phyloP scores from a whole-genome alignment of 2,888 invertebrate genomes.

The Drosophila mettleri region DNA sequence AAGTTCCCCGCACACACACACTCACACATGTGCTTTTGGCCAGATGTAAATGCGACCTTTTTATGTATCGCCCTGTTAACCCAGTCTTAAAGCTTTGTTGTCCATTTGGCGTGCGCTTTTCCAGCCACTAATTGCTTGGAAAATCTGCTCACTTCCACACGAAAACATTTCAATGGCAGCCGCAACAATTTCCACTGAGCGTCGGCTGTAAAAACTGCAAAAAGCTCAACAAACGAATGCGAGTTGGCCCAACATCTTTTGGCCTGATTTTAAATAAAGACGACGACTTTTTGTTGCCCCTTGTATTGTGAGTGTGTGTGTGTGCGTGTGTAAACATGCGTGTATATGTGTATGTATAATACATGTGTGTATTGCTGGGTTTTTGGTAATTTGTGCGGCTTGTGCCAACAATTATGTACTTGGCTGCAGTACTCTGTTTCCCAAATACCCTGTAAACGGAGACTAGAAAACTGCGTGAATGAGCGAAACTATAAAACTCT shows the following conservation, averaged over 20 bases:
- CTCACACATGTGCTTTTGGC: neutral
- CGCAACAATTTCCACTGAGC: conserved; percentile 54
- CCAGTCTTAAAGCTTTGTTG: conserved; percentile 38
- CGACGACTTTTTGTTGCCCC: conserved; percentile 29
- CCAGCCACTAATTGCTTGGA: conserved; percentile 71
- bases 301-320: conserved; percentile 4
- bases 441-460: conserved; percentile 6
- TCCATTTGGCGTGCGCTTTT: conserved; percentile 48
- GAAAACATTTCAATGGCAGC: conserved; percentile 67
- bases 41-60: neutral
- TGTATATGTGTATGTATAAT: neutral
- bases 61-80: conserved; percentile 35
- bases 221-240: conserved; percentile 44
- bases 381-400: conserved; percentile 33
- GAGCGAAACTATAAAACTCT: neutral
- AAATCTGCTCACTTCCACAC: conserved; percentile 75
- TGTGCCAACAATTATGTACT: conserved; percentile 47
- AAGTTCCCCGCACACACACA: conserved; percentile 1
- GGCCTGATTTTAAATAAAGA: conserved; percentile 45
- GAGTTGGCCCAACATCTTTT: conserved; percentile 35
- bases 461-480: neutral
- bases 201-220: conserved; percentile 53
- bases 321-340: neutral
- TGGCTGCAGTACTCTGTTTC: conserved; percentile 15
- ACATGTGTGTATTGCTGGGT: neutral